These are phyloP conservation scores for Ceratina japonica DNA, from an alignment of 1,140 invertebrate species.

Conservation along the genomic window DNA sequence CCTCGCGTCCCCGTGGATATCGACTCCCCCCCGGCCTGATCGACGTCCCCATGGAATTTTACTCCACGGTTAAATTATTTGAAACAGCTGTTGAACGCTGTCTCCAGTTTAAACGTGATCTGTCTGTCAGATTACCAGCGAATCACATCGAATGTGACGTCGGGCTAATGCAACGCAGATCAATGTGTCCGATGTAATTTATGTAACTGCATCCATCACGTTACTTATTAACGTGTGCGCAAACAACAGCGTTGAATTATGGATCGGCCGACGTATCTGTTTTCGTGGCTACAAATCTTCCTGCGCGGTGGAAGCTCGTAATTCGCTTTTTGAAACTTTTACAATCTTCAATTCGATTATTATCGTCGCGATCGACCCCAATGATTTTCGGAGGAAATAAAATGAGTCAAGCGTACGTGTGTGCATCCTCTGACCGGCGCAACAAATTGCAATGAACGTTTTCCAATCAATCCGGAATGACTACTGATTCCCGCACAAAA, in stretches of 20 bases:
- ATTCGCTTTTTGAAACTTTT: too few species aligned
- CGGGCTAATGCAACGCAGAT: conserved; percentile 20
- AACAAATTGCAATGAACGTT: conserved; percentile 39
- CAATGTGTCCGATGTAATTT: conserved; percentile 33
- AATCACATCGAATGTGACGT: conserved; percentile 47
- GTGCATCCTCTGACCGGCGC: not conserved
- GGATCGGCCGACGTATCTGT: conserved; percentile 5
- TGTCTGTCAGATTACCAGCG: conserved; percentile 23
- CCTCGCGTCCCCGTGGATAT: not conserved
- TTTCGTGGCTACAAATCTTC: too few species aligned
- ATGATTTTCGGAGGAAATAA: conserved; percentile 46
- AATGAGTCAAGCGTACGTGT: conserved; percentile 30
- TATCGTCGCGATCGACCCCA: not conserved
- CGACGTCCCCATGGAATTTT: not conserved
- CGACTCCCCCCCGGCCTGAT: not conserved
- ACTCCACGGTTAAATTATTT: not conserved
- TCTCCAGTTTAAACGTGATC: not conserved
- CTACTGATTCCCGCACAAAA: not conserved
- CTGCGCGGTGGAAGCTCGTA: too few species aligned
- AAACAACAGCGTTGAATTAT: conserved; percentile 24
- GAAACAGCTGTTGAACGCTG: conserved; percentile 13
- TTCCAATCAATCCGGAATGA: conserved; percentile 32
- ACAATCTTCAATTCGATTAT: too few species aligned
- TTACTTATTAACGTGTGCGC: conserved; percentile 46
- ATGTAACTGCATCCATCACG: conserved; percentile 27